These are phyloP conservation scores for Latrodectus geometricus DNA, from an alignment of 1,140 invertebrate species.

Conservation along the genomic window DNA sequence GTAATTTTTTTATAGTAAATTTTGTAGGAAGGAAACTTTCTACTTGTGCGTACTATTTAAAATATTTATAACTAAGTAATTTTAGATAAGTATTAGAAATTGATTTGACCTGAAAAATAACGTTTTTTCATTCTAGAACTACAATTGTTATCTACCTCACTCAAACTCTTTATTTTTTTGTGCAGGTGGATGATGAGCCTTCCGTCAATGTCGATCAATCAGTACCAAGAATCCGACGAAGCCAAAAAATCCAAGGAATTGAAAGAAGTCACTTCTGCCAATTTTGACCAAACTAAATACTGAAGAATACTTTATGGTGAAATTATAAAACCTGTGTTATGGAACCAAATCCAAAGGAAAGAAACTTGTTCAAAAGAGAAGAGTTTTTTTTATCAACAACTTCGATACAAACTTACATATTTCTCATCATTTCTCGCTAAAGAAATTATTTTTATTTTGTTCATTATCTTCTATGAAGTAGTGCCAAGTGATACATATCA, in stretches of 20 bases:
- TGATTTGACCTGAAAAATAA: not conserved
- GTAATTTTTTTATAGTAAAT: not conserved
- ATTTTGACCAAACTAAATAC: not conserved
- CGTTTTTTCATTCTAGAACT: not conserved
- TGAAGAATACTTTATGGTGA: not conserved
- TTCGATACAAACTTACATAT: too few species aligned
- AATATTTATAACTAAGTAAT: not conserved
- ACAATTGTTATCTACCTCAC: not conserved
- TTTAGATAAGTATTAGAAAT: not conserved
- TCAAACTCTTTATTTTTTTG: not conserved
- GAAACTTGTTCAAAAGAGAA: too few species aligned
- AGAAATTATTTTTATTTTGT: too few species aligned
- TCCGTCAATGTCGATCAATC: constrained; percentile 39
- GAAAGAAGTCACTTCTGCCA: constrained; percentile 3
- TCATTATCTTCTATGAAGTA: too few species aligned
- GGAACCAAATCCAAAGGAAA: too few species aligned
- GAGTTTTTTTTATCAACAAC: too few species aligned
- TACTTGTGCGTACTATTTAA: not conserved
- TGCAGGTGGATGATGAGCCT: constrained; percentile 50
- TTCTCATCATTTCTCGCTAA: too few species aligned
- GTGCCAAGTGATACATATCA: too few species aligned
- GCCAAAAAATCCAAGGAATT: constrained; percentile 33
- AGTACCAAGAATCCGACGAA: constrained; percentile 48
- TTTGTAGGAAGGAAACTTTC: not conserved
- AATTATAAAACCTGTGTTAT: too few species aligned